A percentile compares a stretch with the other conserved stretches of the same genome.
Evolutionary conservation across 2,797 vertebrate species (phyloP).

Genomic region (Emydoidea blandingii): DNA sequence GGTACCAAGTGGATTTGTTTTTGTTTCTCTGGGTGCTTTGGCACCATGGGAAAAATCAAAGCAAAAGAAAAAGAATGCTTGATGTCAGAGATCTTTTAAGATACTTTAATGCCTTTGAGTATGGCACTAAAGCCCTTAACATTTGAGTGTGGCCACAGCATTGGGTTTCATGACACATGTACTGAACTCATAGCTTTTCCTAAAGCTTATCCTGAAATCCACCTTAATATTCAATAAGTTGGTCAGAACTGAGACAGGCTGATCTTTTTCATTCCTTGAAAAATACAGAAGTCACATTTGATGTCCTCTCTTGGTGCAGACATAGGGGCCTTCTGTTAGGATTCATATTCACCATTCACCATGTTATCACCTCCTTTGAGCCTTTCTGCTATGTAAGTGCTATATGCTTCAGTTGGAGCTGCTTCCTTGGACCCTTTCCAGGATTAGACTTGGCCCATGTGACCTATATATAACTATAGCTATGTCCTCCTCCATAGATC

Average conservation of each 20-base stretch:
- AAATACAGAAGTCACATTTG: neutral
- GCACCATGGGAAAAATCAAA: neutral
- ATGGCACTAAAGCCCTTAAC: neutral
- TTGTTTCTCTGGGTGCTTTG: neutral
- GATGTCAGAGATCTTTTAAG: neutral
- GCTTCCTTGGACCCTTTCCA: neutral
- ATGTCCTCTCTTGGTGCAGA: neutral
- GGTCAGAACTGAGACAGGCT: neutral
- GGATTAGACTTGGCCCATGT: neutral
- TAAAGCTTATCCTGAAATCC: neutral
- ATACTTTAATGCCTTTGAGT: neutral
- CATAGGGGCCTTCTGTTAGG: neutral
- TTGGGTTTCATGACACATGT: neutral
- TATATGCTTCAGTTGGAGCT: neutral
- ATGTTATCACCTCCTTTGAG: neutral
- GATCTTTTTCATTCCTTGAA: neutral
- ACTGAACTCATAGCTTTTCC: neutral
- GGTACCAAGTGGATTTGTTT: neutral
- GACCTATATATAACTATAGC: neutral
- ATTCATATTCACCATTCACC: neutral
- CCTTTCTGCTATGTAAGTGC: neutral
- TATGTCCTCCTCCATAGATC: neutral
- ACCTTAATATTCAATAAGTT: neutral
- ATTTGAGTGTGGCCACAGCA: neutral
- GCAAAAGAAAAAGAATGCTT: neutral